These are phyloP conservation scores for Shargacucullia verbasci DNA, from an alignment of 2,888 invertebrate genomes.

Conservation along the genomic window DNA sequence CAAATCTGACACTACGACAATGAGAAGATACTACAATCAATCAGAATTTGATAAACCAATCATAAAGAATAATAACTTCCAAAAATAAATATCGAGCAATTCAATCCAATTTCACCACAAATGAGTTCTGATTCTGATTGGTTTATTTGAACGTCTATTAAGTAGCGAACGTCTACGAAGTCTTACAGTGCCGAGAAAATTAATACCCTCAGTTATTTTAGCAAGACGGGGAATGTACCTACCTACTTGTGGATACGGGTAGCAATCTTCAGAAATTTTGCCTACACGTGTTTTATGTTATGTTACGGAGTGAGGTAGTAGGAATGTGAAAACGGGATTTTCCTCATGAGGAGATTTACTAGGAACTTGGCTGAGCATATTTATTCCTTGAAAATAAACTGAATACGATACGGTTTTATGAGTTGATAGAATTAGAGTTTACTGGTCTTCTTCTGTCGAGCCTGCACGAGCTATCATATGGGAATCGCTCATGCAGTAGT, in stretches of 20 bases:
- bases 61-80: slow-evolving; percentile 25
- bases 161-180: slow-evolving; percentile 28
- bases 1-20: slow-evolving; percentile 6
- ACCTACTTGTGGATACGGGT: slow-evolving; percentile 1
- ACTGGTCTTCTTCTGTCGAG: too few species aligned
- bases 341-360: slow-evolving; percentile 3
- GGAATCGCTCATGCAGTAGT: too few species aligned
- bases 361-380: too few species aligned
- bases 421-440: too few species aligned
- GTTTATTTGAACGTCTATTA: slow-evolving; percentile 34
- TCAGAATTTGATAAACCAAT: slow-evolving; percentile 24
- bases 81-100: slow-evolving; percentile 18
- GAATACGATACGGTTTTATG: too few species aligned
- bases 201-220: slow-evolving; percentile 44
- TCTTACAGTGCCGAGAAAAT: slow-evolving; percentile 44
- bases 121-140: slow-evolving; percentile 44
- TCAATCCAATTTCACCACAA: slow-evolving; percentile 42
- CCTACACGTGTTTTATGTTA: neutral
- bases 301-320: neutral
- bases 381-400: too few species aligned
- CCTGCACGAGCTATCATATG: too few species aligned
- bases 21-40: slow-evolving; percentile 22
- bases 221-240: slow-evolving; percentile 1
- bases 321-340: neutral
- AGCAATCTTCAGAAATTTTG: neutral